phyloP scores from a whole-genome alignment of 2,888 invertebrate genomes.

The Linnaemya tessellans region DNA sequence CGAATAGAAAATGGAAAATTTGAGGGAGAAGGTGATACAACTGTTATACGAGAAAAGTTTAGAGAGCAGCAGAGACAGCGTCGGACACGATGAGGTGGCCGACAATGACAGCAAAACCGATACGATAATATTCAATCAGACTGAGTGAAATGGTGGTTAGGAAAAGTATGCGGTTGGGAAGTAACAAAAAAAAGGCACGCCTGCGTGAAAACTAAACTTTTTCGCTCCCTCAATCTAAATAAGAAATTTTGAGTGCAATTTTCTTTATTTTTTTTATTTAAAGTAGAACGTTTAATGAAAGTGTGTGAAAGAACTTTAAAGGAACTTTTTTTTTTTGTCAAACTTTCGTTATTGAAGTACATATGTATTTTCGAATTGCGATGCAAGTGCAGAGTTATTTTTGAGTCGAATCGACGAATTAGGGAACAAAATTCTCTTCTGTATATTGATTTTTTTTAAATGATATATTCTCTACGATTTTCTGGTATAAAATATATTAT shows the following conservation, averaged over 20 bases:
- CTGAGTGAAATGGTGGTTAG: slow-evolving; percentile 9
- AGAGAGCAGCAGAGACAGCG: slow-evolving; percentile 41
- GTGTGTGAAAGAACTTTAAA: slow-evolving; percentile 43
- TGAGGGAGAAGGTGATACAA: slow-evolving; percentile 71
- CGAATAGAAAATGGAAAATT: slow-evolving; percentile 76
- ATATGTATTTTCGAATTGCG: too few relatives aligned
- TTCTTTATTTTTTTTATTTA: neutral
- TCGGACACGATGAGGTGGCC: neutral
- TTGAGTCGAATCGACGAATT: neutral
- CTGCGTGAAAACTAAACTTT: neutral
- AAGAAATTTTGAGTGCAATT: slow-evolving; percentile 15
- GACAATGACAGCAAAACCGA: slow-evolving; percentile 1
- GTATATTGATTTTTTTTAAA: neutral
- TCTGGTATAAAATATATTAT: neutral
- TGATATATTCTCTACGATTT: neutral
- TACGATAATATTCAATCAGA: slow-evolving; percentile 3
- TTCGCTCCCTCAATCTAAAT: slow-evolving; percentile 5
- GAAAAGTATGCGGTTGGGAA: neutral
- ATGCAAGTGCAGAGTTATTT: too few relatives aligned
- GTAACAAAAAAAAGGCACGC: neutral
- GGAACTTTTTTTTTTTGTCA: too few relatives aligned
- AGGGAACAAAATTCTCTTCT: neutral
- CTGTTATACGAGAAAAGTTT: slow-evolving; percentile 62
- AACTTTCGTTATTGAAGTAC: too few relatives aligned
- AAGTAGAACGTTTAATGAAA: slow-evolving; percentile 13